Conservation (phyloP, 2,797 vertebrate genomes). For the Coregonus ussuriensis region DNA sequence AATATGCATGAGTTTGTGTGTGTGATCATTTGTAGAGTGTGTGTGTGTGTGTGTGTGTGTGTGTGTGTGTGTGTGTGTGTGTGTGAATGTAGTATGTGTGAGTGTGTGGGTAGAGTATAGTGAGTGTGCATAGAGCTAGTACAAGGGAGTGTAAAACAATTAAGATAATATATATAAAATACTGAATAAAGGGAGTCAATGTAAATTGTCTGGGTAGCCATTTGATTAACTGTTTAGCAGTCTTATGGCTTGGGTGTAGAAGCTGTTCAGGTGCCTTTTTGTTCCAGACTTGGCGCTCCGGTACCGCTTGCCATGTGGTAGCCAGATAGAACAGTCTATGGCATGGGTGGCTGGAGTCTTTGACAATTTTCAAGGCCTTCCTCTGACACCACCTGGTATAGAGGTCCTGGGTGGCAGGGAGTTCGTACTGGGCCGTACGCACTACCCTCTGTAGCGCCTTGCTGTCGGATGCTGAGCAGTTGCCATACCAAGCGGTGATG, state of each 20-base stretch:
- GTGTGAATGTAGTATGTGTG: background rate
- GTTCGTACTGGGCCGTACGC: too few species aligned
- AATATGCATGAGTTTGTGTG: background rate
- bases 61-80: background rate
- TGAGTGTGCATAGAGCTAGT: background rate
- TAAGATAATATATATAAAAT: background rate
- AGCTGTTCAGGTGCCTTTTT: too few species aligned
- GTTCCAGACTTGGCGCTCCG: too few species aligned
- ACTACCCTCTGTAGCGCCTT: too few species aligned
- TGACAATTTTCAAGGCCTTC: background rate
- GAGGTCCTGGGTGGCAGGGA: too few species aligned
- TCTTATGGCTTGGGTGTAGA: too few species aligned
- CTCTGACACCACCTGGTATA: too few species aligned
- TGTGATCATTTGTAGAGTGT: background rate
- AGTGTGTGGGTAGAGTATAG: background rate
- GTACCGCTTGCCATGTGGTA: too few species aligned
- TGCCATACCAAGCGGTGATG: background rate
- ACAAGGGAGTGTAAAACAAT: background rate
- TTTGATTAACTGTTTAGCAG: too few species aligned
- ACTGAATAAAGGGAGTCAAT: background rate
- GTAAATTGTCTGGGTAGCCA: too few species aligned
- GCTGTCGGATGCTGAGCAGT: too few species aligned
- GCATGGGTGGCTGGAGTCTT: background rate
- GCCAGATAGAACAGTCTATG: too few species aligned
- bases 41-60: conserved; percentile 9